A percentile compares a stretch with the other conserved stretches of the same genome.
These are phyloP conservation scores for Metellina segmentata DNA, from an alignment of 2,888 invertebrate species.

Conservation along the genomic window DNA sequence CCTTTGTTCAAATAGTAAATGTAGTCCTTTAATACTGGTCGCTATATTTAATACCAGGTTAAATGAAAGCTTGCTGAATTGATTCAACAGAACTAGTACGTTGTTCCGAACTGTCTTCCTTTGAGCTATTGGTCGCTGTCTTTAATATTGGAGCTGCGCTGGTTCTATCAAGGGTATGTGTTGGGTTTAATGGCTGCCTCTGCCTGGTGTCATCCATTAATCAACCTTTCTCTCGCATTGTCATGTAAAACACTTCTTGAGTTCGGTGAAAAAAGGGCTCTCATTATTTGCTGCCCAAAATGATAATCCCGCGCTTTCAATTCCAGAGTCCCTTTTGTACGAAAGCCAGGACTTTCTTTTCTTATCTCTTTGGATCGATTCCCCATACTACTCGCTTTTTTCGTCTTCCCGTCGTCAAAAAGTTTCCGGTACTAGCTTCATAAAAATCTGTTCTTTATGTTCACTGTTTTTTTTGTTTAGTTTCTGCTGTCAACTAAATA, in stretches of 20 bases:
- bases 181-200: slow-evolving; percentile 28
- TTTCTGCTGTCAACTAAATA: slow-evolving; percentile 24
- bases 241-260: slow-evolving; percentile 75
- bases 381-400: slow-evolving; percentile 15
- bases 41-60: no score
- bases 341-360: slow-evolving; percentile 47
- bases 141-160: no score
- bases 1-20: no score
- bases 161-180: background rate
- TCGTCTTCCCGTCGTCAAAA: slow-evolving; percentile 34
- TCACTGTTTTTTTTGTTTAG: slow-evolving; percentile 39
- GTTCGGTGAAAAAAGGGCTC: slow-evolving; percentile 51
- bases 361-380: slow-evolving; percentile 63
- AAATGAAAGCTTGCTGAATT: no score
- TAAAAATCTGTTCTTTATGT: slow-evolving; percentile 60
- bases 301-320: slow-evolving; percentile 73
- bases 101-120: no score
- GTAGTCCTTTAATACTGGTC: no score
- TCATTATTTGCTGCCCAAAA: slow-evolving; percentile 75
- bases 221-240: slow-evolving; percentile 63
- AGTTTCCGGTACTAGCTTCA: slow-evolving; percentile 61
- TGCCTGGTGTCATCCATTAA: slow-evolving; percentile 67
- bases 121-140: no score
- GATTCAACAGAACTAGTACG: no score
- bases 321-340: slow-evolving; percentile 69